Evolutionary conservation across 2,113 vertebrate genomes (phyloP), one percentile per base, ranked within the genome.

Genomic region (Notarius quadriscutis): DNA sequence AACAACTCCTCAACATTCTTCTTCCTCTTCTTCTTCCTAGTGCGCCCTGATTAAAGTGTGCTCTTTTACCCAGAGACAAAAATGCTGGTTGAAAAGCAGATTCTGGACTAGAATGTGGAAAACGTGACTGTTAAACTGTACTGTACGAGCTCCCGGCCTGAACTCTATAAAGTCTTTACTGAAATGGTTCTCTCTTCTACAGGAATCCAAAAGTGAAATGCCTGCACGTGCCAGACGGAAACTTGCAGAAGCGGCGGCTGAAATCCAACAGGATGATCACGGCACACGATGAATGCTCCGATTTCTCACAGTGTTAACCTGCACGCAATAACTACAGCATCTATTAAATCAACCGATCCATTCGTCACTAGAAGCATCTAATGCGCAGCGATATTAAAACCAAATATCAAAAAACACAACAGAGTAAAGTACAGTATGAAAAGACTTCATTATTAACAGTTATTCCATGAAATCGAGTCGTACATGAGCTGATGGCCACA

Each of bases 61-160:
- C 15, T 41, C 7, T 57, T 58, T 58, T 30, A 30, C 7, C 51
- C 53, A 34, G 51, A 79, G 25, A 78, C 75, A 34, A 30, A 80
- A 58, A 58, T 58, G 78, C 6, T 58, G 53, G 53, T 57, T 34
- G 2, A 80, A 34, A 80, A 34, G 25, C 55, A 50, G 55, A 57
- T 30, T 58, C 5, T 80, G 78, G 78, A 80, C 4, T 20, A 80
- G 78, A 80, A 58, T 14, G 55, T 80, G 78, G 78, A 80, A 80
- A 80, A 80, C 60, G 79, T 81, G 79, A 81, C 8, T 22, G 18
- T 41, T 60, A 20, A 30, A 22, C 79, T 60, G 41, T 60, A 81
- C 79, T 58, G 79, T 81, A 81, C 6, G 14, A 80, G 77, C 79
- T 60, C 30, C 30, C 17, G 30, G 79, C 9, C 57, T 60, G 79